These are phyloP conservation scores for Sarcophaga caerulescens DNA, from an alignment of 2,888 invertebrate species.

Conservation along the genomic window DNA sequence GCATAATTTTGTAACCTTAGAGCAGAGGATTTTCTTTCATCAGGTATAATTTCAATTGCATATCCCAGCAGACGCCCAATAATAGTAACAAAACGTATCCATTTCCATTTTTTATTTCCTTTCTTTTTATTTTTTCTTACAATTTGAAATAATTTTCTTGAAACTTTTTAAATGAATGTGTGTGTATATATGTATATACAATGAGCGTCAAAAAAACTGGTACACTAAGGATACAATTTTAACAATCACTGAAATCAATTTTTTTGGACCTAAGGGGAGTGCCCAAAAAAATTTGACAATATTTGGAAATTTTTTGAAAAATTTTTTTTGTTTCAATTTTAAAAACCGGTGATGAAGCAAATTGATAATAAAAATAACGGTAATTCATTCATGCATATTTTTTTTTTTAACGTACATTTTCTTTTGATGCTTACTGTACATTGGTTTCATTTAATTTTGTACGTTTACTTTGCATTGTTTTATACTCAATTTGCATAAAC, in stretches of 20 bases:
- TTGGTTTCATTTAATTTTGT: slow-evolving; percentile 63
- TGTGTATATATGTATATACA: background rate
- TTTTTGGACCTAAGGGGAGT: no score
- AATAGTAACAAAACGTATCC: slow-evolving; percentile 45
- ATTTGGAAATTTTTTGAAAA: no score
- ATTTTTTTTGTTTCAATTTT: no score
- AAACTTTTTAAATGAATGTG: background rate
- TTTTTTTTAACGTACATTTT: background rate
- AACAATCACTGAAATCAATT: no score
- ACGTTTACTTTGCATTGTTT: slow-evolving; percentile 66
- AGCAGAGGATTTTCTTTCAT: slow-evolving; percentile 38
- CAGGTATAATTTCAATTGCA: slow-evolving; percentile 72
- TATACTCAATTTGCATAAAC: slow-evolving; percentile 71
- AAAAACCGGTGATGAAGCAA: no score
- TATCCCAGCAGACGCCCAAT: slow-evolving; percentile 66
- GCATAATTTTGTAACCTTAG: slow-evolving; percentile 64
- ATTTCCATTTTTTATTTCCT: background rate
- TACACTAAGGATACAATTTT: no score
- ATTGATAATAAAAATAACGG: no score
- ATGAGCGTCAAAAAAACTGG: no score
- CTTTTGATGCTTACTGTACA: slow-evolving; percentile 25
- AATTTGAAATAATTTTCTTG: slow-evolving; percentile 59
- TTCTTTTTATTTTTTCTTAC: slow-evolving; percentile 21
- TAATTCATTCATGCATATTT: no score
- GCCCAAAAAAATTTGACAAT: no score